Evolutionary conservation across 2,797 vertebrate genomes (phyloP).

Genomic region (Coccyzus lansbergi): DNA sequence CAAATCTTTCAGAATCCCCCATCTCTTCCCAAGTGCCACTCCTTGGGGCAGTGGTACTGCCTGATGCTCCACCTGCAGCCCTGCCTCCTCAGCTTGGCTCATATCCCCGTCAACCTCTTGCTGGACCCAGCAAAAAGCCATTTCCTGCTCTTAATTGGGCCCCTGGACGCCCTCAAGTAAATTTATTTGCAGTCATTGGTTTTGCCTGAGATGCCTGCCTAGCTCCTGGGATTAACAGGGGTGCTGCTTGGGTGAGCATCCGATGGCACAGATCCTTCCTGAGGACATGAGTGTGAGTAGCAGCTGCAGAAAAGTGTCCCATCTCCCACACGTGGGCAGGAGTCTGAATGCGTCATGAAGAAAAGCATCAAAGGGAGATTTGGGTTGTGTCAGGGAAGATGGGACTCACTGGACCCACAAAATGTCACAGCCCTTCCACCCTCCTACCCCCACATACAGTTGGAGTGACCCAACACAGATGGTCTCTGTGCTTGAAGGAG

Average conservation of each 20-base stretch:
- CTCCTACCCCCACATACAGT: not conserved
- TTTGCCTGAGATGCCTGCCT: not conserved
- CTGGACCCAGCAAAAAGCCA: not conserved
- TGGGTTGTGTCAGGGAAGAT: not conserved
- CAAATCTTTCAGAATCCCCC: not conserved
- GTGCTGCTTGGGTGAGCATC: no score
- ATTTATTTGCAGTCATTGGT: not conserved
- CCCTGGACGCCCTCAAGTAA: not conserved
- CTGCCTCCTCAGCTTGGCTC: not conserved
- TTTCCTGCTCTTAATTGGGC: rapidly evolving
- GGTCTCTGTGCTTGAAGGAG: not conserved
- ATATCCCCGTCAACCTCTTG: not conserved
- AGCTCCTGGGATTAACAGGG: not conserved
- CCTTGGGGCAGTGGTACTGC: not conserved
- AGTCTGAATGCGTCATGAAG: not conserved
- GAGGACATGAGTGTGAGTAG: not conserved
- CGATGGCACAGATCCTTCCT: not conserved
- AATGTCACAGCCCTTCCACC: not conserved
- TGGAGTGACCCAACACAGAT: not conserved
- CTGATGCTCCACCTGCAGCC: not conserved
- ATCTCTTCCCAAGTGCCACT: rapidly evolving
- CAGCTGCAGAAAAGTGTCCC: not conserved
- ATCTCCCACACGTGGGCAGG: not conserved
- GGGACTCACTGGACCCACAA: not conserved
- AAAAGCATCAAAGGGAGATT: not conserved